Percentiles rank a stretch among this genome's conserved stretches.
Conservation (phyloP, 2,113 vertebrate genomes). For the Aspiorhynchus laticeps region DNA sequence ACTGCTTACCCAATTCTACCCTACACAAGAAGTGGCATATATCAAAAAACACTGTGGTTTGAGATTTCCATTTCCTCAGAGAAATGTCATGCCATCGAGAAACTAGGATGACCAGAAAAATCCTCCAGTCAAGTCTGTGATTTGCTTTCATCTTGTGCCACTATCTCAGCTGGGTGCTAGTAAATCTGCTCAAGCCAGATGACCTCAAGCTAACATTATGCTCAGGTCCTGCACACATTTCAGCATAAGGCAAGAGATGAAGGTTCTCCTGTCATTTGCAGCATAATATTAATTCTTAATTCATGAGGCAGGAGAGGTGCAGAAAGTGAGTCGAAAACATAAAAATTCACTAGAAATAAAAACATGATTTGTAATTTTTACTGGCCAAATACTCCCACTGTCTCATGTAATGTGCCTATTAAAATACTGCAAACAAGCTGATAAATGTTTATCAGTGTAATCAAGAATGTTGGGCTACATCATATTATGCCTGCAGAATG, state of each 20-base stretch:
- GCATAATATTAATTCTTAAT: slow-evolving; percentile 3
- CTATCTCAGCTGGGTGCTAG: slow-evolving; percentile 18
- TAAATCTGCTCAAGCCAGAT: slow-evolving; percentile 1
- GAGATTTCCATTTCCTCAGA: neutral
- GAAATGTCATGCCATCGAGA: neutral
- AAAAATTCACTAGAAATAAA: neutral
- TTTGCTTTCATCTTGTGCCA: slow-evolving; percentile 30
- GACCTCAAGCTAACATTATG: slow-evolving; percentile 25
- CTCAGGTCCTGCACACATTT: slow-evolving; percentile 5
- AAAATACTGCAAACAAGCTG: neutral
- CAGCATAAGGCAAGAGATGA: neutral
- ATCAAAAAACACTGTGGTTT: neutral
- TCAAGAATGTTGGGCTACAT: neutral
- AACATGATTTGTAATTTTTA: neutral
- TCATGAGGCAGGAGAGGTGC: neutral
- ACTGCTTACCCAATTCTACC: neutral
- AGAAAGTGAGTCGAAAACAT: neutral
- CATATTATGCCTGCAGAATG: neutral
- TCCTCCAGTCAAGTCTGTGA: neutral
- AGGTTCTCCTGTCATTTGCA: neutral
- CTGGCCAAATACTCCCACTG: neutral
- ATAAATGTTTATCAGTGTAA: neutral
- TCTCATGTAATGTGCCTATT: neutral
- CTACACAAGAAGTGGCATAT: neutral
- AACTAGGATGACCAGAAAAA: slow-evolving; percentile 25